Evolutionary conservation across 2,113 vertebrate species (phyloP).

Genomic region (Triplophysa tibetana): DNA sequence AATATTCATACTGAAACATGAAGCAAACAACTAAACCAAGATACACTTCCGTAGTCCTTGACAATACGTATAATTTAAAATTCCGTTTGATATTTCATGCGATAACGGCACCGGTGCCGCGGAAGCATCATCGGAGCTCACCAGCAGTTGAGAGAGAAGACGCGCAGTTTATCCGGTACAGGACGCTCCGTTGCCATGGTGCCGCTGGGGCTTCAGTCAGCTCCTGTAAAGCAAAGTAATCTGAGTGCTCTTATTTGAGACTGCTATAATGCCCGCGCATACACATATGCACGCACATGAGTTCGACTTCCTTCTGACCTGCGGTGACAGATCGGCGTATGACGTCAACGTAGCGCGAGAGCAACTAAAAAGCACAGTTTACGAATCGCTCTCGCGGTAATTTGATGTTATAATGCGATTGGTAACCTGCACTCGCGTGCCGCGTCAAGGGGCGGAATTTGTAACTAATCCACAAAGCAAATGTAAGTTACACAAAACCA

Average conservation of each 20-base stretch:
- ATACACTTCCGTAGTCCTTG: too few relatives aligned
- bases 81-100: background rate
- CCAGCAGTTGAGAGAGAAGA: slow-evolving; percentile 65
- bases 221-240: background rate
- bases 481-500: background rate
- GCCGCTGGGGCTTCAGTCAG: slow-evolving; percentile 2
- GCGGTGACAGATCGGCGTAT: too few relatives aligned
- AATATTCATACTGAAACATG: too few relatives aligned
- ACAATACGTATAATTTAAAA: background rate
- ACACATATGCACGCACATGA: background rate
- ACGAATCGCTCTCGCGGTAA: too few relatives aligned
- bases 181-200: slow-evolving; percentile 48
- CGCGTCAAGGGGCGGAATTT: slow-evolving; percentile 9
- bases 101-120: background rate
- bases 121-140: slow-evolving; percentile 33
- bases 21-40: too few relatives aligned
- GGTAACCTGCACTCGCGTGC: background rate
- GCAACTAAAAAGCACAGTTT: too few relatives aligned
- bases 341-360: too few relatives aligned
- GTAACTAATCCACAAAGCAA: slow-evolving; percentile 23
- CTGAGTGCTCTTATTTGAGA: slow-evolving; percentile 16
- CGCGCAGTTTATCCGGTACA: slow-evolving; percentile 43
- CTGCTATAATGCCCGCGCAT: background rate
- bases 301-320: too few relatives aligned
- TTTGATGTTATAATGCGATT: too few relatives aligned